Evolutionary conservation across 2,888 invertebrate genomes (phyloP).

Genomic region (Drosophila setosimentum): DNA sequence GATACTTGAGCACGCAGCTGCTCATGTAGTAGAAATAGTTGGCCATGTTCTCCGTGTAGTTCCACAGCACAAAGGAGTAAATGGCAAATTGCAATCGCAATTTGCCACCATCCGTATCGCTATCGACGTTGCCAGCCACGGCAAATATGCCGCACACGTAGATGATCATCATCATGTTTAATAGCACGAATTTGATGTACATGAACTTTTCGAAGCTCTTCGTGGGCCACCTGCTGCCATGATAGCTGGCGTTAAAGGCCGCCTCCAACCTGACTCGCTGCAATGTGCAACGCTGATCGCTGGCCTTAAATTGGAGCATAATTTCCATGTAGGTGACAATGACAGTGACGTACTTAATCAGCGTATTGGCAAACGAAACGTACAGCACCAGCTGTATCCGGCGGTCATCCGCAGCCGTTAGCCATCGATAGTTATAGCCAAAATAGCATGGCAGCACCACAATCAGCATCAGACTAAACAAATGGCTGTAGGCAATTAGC

Average conservation of each 20-base stretch:
- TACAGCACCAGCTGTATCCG: constrained; percentile 68
- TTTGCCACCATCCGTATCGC: background rate
- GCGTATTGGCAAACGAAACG: constrained; percentile 72
- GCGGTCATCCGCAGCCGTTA: constrained; percentile 57
- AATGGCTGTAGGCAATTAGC: constrained; percentile 68
- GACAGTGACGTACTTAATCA: constrained; percentile 75
- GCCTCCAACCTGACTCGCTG: constrained; percentile 65
- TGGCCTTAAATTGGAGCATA: constrained; percentile 62
- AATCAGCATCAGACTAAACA: constrained; percentile 63
- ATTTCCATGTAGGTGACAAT: constrained; percentile 75
- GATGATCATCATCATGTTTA: constrained; percentile 76
- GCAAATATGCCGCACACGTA: constrained; percentile 70
- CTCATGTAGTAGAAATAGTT: constrained; percentile 77
- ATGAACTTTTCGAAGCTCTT: constrained; percentile 67
- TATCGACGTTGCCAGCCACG: constrained; percentile 33
- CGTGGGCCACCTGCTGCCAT: constrained; percentile 43
- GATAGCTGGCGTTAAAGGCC: constrained; percentile 47
- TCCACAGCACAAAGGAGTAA: constrained; percentile 78
- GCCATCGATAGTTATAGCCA: constrained; percentile 52
- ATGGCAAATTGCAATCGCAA: constrained; percentile 67
- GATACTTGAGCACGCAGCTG: constrained; percentile 68
- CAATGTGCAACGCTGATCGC: constrained; percentile 61
- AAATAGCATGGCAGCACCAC: constrained; percentile 72
- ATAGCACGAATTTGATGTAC: constrained; percentile 71
- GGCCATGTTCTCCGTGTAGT: constrained; percentile 82